phyloP scores from a whole-genome alignment of 2,113 vertebrate genomes.

The Dasyurus viverrinus region DNA sequence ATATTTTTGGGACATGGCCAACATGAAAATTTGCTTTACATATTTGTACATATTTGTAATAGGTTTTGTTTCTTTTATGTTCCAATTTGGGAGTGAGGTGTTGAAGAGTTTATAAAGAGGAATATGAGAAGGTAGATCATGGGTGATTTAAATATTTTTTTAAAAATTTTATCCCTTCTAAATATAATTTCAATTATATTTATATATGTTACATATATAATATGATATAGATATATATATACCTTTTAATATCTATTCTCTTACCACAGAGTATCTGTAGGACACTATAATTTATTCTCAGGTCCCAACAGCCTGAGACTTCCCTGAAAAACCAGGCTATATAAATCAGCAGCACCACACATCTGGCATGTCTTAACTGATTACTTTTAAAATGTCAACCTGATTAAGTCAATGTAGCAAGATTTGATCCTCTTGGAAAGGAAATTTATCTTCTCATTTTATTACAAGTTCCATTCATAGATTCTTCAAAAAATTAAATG shows the following conservation, averaged over 20 bases:
- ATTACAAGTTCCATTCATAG: constrained; percentile 36
- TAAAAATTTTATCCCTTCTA: background rate
- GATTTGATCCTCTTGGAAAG: constrained; percentile 29
- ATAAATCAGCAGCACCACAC: constrained; percentile 15
- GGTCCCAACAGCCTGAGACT: constrained; percentile 1
- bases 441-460: constrained; percentile 55
- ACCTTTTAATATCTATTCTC: background rate
- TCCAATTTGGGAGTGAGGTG: background rate
- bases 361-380: constrained; percentile 43
- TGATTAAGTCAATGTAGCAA: constrained; percentile 41
- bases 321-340: constrained; percentile 25
- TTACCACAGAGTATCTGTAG: background rate
- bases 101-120: background rate
- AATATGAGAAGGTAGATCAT: background rate
- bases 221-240: too few species aligned
- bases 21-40: background rate
- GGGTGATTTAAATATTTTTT: background rate
- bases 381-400: constrained; percentile 42
- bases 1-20: background rate
- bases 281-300: constrained; percentile 9
- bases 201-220: too few species aligned
- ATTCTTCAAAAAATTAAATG: constrained; percentile 18
- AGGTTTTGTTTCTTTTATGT: background rate
- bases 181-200: background rate
- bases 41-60: background rate